phyloP scores from a whole-genome alignment of 2,113 vertebrate genomes.

The Balaeniceps rex region DNA sequence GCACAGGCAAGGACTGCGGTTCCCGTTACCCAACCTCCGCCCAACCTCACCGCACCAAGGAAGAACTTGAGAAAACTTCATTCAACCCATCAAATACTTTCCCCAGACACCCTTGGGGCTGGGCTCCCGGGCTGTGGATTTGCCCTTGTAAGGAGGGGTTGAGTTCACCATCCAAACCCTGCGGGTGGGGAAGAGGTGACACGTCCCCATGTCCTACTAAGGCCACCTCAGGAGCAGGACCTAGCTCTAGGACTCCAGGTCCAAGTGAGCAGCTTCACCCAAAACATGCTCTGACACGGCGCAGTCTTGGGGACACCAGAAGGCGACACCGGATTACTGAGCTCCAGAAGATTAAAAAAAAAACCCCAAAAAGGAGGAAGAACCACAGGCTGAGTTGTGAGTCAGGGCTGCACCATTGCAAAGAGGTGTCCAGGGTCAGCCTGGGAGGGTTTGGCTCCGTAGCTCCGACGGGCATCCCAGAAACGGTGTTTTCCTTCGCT shows the following conservation, averaged over 20 bases:
- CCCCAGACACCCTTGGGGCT: neutral
- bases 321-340: neutral
- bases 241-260: neutral
- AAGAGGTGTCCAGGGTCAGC: neutral
- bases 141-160: neutral
- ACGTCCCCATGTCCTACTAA: neutral
- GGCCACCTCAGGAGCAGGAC: neutral
- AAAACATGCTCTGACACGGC: neutral
- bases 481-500: neutral
- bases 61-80: neutral
- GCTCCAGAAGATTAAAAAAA: neutral
- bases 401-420: neutral
- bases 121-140: neutral
- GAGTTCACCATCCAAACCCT: neutral
- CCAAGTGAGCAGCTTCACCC: neutral
- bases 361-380: neutral
- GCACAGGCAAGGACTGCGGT: neutral
- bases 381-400: neutral
- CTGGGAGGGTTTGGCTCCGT: neutral
- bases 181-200: neutral
- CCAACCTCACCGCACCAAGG: neutral
- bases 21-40: neutral
- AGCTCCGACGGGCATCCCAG: fast-evolving
- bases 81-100: neutral
- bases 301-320: neutral